These are phyloP conservation scores for Argyrosomus japonicus DNA, from an alignment of 2,113 vertebrate genomes.

Conservation along the genomic window DNA sequence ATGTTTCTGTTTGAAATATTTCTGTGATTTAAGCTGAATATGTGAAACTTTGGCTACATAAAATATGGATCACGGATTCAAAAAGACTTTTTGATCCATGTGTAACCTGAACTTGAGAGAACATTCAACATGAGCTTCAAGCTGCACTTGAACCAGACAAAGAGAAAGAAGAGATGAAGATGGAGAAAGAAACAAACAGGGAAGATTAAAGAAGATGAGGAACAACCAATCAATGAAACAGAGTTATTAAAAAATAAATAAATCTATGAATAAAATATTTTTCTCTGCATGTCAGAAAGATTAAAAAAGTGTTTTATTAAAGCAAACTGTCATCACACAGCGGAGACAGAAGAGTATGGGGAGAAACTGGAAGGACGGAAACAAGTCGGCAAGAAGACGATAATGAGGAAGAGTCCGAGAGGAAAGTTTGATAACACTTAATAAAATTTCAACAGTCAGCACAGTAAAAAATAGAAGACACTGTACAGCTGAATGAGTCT, in stretches of 20 bases:
- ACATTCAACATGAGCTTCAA: background rate
- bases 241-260: no score
- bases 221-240: background rate
- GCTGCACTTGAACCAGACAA: background rate
- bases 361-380: background rate
- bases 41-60: background rate
- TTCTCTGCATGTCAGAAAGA: background rate
- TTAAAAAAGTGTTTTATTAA: background rate
- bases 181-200: background rate
- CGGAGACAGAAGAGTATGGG: background rate
- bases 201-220: background rate
- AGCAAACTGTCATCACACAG: background rate
- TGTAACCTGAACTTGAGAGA: no score
- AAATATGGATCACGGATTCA: background rate
- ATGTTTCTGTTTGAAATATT: background rate
- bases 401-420: slow-evolving; percentile 21
- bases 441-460: slow-evolving; percentile 25
- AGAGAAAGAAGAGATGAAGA: background rate
- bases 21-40: background rate
- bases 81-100: no score
- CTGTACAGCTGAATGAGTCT: slow-evolving; percentile 1
- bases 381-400: slow-evolving; percentile 13
- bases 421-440: slow-evolving; percentile 27
- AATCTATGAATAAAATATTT: background rate
- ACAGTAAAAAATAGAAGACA: slow-evolving; percentile 4